Evolutionary conservation across 1,140 invertebrate species (phyloP).

Genomic region (Aplysia californica): DNA sequence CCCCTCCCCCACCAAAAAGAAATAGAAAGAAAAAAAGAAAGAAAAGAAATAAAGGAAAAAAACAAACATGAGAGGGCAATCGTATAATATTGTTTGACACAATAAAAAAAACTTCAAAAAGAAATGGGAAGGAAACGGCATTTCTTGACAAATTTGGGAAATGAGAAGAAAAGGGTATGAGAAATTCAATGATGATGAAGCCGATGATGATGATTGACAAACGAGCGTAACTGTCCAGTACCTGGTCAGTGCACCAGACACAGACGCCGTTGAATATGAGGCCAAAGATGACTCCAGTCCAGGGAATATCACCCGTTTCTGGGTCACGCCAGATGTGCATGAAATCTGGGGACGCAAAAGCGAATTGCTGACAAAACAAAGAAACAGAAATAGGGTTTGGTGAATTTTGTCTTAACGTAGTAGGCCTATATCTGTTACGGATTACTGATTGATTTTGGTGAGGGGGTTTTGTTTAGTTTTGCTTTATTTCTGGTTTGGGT

Average conservation of each 20-base stretch:
- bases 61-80: background rate
- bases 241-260: slow-evolving; percentile 75
- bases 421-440: too few relatives aligned
- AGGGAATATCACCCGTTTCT: slow-evolving; percentile 69
- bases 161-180: background rate
- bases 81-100: background rate
- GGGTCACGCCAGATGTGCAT: slow-evolving; percentile 69
- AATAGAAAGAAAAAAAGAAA: too few relatives aligned
- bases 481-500: too few relatives aligned
- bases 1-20: too few relatives aligned
- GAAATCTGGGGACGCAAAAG: slow-evolving; percentile 61
- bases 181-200: background rate
- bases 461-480: too few relatives aligned
- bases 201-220: background rate
- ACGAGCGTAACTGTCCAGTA: slow-evolving; percentile 37
- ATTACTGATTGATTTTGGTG: too few relatives aligned
- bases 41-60: too few relatives aligned
- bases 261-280: slow-evolving; percentile 71
- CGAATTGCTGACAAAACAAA: too few relatives aligned
- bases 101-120: background rate
- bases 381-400: too few relatives aligned
- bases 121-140: background rate
- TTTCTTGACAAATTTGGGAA: background rate
- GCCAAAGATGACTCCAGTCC: slow-evolving; percentile 72
- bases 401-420: too few relatives aligned